A percentile compares a stretch with the other conserved stretches of the same genome.
Conservation (phyloP, 2,888 invertebrate genomes). For the Nephrotoma guestfalica region DNA sequence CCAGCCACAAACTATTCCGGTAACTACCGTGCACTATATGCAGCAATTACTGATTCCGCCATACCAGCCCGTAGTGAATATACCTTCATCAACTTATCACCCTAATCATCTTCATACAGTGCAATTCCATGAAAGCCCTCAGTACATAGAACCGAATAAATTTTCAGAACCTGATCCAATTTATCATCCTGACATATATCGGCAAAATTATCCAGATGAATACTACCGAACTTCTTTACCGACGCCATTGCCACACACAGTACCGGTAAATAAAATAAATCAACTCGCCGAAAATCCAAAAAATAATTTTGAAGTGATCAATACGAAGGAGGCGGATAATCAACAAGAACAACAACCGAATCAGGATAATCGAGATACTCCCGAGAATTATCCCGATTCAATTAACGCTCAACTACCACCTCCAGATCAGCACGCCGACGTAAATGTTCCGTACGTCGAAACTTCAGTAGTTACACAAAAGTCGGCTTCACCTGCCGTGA, state of each 20-base stretch:
- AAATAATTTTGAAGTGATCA: background rate
- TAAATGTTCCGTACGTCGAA: conserved; percentile 18
- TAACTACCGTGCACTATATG: background rate
- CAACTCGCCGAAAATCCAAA: background rate
- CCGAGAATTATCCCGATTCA: conserved; percentile 18
- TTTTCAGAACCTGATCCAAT: conserved; percentile 38
- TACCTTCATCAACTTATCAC: background rate
- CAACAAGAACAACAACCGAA: background rate
- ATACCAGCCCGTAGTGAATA: background rate
- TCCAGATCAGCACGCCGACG: conserved; percentile 20
- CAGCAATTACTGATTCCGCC: background rate
- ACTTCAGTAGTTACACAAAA: conserved; percentile 13
- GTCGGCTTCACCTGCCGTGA: conserved; percentile 1
- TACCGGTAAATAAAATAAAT: background rate
- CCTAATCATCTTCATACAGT: conserved; percentile 5
- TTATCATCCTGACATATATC: conserved; percentile 18
- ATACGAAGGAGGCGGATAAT: background rate
- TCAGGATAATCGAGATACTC: background rate
- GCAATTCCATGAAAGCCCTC: conserved; percentile 20
- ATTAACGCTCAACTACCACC: conserved; percentile 28
- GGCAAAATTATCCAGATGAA: conserved; percentile 6
- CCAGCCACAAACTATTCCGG: background rate
- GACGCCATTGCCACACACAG: background rate
- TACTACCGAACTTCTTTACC: background rate
- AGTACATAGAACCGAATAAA: conserved; percentile 22